Conservation (phyloP, 2,797 vertebrate genomes). For the Sarcophilus harrisii region DNA sequence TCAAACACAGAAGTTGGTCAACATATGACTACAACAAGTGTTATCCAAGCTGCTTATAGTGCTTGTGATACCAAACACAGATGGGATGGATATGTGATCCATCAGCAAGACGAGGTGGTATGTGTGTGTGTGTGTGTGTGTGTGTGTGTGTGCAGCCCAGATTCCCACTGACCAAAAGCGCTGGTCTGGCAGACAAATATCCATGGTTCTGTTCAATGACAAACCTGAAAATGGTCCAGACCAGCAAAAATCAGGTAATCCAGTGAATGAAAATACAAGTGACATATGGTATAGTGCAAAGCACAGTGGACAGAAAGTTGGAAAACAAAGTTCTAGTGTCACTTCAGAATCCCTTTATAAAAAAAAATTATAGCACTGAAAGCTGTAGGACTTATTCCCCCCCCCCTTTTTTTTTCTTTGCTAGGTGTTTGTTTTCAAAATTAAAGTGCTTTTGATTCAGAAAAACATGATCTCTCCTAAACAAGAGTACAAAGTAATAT, state of each 20-base stretch:
- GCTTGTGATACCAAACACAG: constrained; percentile 50
- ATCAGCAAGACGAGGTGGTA: neutral
- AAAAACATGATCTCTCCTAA: neutral
- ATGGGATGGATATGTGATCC: neutral
- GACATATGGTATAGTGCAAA: neutral
- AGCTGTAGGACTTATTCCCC: neutral
- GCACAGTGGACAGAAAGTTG: neutral
- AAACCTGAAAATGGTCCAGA: neutral
- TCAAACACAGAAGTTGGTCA: constrained; percentile 24
- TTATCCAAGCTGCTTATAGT: constrained; percentile 13
- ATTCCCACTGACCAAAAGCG: neutral
- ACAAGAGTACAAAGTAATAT: neutral
- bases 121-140: neutral
- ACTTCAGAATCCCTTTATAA: neutral
- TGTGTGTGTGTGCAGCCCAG: neutral
- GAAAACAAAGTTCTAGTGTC: neutral
- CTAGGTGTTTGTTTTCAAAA: neutral
- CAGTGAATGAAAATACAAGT: neutral
- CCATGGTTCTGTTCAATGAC: neutral
- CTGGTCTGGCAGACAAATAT: neutral
- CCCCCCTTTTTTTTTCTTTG: neutral
- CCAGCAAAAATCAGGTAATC: neutral
- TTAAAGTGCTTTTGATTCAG: neutral
- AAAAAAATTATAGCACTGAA: neutral
- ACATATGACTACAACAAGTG: constrained; percentile 31